Conservation (phyloP, 2,888 invertebrate genomes). For the Troides helena region DNA sequence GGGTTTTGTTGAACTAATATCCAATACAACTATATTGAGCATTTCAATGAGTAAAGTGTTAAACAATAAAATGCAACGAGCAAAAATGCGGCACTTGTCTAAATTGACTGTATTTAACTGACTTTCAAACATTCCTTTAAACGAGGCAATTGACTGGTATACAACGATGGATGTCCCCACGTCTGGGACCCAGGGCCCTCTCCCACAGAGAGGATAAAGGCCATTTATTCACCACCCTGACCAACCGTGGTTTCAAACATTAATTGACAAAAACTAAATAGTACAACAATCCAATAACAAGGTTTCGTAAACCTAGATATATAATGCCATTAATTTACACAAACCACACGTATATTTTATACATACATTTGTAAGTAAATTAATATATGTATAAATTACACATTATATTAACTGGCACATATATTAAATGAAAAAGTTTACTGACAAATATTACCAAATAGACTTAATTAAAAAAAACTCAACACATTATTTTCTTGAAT, state of each 20-base stretch:
- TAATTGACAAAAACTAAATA: slow-evolving; percentile 76
- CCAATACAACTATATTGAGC: slow-evolving; percentile 57
- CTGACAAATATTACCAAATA: slow-evolving; percentile 21
- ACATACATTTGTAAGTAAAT: no score
- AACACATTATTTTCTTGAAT: slow-evolving; percentile 11
- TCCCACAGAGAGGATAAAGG: no score
- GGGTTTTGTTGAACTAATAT: slow-evolving; percentile 25
- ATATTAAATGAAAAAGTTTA: slow-evolving; percentile 51
- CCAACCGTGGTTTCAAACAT: slow-evolving; percentile 46
- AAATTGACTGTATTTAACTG: slow-evolving; percentile 63
- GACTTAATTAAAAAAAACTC: slow-evolving; percentile 33
- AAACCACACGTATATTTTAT: background rate
- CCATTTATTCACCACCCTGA: no score
- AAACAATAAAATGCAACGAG: slow-evolving; percentile 59
- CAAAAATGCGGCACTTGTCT: slow-evolving; percentile 70
- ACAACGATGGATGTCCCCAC: background rate
- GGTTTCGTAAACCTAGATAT: slow-evolving; percentile 62
- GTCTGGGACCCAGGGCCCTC: no score
- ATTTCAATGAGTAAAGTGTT: slow-evolving; percentile 74
- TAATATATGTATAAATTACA: slow-evolving; percentile 45
- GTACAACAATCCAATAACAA: slow-evolving; percentile 66
- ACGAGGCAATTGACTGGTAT: slow-evolving; percentile 65
- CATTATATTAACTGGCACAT: slow-evolving; percentile 59
- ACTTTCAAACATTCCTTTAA: slow-evolving; percentile 29
- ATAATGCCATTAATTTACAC: slow-evolving; percentile 38